Evolutionary conservation across 1,140 invertebrate genomes (phyloP).

Genomic region (Meteorus sp.): DNA sequence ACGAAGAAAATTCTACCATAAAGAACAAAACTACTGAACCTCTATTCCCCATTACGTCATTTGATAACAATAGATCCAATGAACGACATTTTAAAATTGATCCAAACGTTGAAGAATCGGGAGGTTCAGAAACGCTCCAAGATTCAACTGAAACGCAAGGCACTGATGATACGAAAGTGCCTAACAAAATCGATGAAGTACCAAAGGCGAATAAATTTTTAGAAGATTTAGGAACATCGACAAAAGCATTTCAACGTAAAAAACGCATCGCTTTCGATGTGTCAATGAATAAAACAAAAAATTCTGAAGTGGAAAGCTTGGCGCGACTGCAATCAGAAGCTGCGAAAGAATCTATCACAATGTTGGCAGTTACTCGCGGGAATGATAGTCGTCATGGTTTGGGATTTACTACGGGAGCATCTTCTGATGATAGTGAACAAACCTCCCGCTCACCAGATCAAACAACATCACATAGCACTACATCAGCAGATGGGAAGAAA

Average conservation of each 20-base stretch:
- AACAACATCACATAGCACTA: background rate
- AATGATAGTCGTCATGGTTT: constrained; percentile 7
- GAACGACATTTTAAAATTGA: constrained; percentile 39
- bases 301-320: background rate
- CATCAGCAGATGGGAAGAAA: constrained; percentile 36
- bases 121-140: background rate
- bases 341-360: background rate
- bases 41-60: constrained; percentile 54
- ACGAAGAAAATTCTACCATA: constrained; percentile 49
- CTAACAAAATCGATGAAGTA: constrained; percentile 29
- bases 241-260: constrained; percentile 52
- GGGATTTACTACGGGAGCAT: background rate
- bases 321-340: background rate
- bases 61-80: background rate
- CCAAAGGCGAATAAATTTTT: constrained; percentile 49
- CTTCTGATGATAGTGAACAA: constrained; percentile 11
- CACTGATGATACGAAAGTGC: constrained; percentile 2
- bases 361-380: background rate
- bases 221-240: constrained; percentile 46
- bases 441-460: background rate
- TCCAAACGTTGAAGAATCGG: constrained; percentile 33
- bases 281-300: constrained; percentile 23
- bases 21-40: constrained; percentile 35
- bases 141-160: background rate
- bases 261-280: constrained; percentile 56